Percentiles rank a stretch among this genome's conserved stretches.
phyloP scores from a whole-genome alignment of 2,888 invertebrate species.

The Limenitis camilla region DNA sequence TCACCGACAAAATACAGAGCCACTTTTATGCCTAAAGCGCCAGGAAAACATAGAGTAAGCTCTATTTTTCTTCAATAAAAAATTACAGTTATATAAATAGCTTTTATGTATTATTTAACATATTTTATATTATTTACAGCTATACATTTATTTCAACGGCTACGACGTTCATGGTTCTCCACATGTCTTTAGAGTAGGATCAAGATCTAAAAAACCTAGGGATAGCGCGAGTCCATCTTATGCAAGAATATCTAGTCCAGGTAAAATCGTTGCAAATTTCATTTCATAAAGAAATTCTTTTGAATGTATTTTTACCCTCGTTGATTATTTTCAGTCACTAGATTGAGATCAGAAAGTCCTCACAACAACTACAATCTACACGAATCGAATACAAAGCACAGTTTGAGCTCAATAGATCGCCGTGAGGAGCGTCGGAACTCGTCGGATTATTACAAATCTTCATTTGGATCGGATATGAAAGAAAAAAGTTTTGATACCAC shows the following conservation, averaged over 20 bases:
- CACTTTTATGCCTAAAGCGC: slow-evolving; percentile 85
- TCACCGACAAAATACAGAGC: slow-evolving; percentile 84
- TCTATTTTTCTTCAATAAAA: background rate
- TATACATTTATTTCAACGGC: slow-evolving; percentile 96
- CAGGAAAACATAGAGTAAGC: slow-evolving; percentile 83
- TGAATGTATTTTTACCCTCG: background rate
- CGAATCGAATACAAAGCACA: slow-evolving; percentile 56
- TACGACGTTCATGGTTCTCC: slow-evolving; percentile 88
- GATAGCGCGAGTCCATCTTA: slow-evolving; percentile 68
- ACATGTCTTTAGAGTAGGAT: slow-evolving; percentile 89
- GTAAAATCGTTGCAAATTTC: slow-evolving; percentile 31
- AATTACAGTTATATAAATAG: no score
- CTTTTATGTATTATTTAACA: no score
- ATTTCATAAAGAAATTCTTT: background rate
- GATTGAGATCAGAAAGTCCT: slow-evolving; percentile 66
- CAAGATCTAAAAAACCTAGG: slow-evolving; percentile 73
- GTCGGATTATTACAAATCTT: slow-evolving; percentile 62
- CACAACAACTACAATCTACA: slow-evolving; percentile 58
- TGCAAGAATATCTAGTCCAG: slow-evolving; percentile 70
- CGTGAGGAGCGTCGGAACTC: slow-evolving; percentile 62
- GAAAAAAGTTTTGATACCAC: slow-evolving; percentile 63
- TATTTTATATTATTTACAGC: slow-evolving; percentile 48
- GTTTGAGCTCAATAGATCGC: slow-evolving; percentile 57
- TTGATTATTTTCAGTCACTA: slow-evolving; percentile 49
- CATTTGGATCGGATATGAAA: slow-evolving; percentile 52